A percentile compares a stretch with the other conserved stretches of the same genome.
phyloP scores from a whole-genome alignment of 2,113 vertebrate species.

The Misgurnus mizolepis region DNA sequence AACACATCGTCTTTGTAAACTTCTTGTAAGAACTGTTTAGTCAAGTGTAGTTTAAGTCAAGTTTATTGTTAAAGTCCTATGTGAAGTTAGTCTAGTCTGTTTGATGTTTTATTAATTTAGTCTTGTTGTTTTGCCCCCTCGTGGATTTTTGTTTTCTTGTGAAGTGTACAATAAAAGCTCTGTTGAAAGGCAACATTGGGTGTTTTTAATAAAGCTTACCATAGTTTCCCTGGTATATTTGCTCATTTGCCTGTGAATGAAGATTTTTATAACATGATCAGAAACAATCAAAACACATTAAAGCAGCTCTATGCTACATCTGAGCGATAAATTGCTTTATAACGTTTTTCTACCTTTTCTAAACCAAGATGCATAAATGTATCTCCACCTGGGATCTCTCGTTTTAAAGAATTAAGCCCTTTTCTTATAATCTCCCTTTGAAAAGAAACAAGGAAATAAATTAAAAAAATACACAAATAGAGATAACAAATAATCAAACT shows the following conservation, averaged over 20 bases:
- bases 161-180: background rate
- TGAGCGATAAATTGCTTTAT: background rate
- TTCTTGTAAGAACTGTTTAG: too few relatives aligned
- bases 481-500: background rate
- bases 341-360: slow-evolving; percentile 66
- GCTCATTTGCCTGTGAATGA: slow-evolving; percentile 83
- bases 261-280: slow-evolving; percentile 24
- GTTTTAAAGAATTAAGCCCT: slow-evolving; percentile 76
- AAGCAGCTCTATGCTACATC: background rate
- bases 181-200: background rate
- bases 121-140: too few relatives aligned
- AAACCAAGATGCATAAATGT: slow-evolving; percentile 88
- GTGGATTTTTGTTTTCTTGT: too few relatives aligned
- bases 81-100: too few relatives aligned
- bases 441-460: slow-evolving; percentile 20
- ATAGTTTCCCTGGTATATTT: slow-evolving; percentile 78
- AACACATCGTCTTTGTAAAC: too few relatives aligned
- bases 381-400: slow-evolving; percentile 81
- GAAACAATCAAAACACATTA: background rate
- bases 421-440: slow-evolving; percentile 80
- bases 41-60: too few relatives aligned
- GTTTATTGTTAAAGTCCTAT: too few relatives aligned
- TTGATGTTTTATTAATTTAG: too few relatives aligned
- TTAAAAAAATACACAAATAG: background rate
- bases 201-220: slow-evolving; percentile 66